Evolutionary conservation across 2,888 invertebrate species (phyloP), one percentile per base, ranked within the genome.

Genomic region (Ichneumon xanthorius): DNA sequence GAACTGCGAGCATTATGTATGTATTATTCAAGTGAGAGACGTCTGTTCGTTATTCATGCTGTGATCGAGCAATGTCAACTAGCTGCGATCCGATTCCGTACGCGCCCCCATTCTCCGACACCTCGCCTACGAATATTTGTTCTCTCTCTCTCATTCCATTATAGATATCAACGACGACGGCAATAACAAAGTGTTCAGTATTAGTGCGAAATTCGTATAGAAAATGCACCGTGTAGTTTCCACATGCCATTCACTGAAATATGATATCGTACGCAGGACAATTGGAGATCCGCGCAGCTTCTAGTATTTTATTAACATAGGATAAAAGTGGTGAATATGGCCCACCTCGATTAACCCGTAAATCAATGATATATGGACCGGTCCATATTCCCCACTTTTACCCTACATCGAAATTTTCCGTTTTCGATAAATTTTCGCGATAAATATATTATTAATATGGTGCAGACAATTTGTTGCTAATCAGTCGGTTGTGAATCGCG

Each of bases 31-130:
- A 83, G 85, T 87, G 84, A 86, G 88, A 89, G 83, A 85, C 91
- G 89, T 90, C 90, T 90, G 91, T 92, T 91, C 90, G 91, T 92
- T 92, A 92, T 92, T 92, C 92, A 92, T 90, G 91, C 88, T 90
- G 87, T 91, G 91, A 91, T 92, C 92, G 91, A 89, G 90, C 90
- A 91, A 90, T 91, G 91, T 92, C 91, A 92, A 91, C 91, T 90
- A 85, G 90, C 58, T 88, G 88, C 90, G 90, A 92, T 91, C 90
- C 90, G 90, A 90, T 90, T 91, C 90, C 87, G 89, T 88, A 88
- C 88, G 86, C 88, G 86, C 87, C 83, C 33, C 55, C 26, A n/a
- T 63, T 26, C 48, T 40, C 26, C 30, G 26, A 58, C 71, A 26
- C 50, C 30, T 22, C 61, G 58, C 19, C n/a, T 48, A 11, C 33